Base-by-base conservation (phyloP, 2,888 invertebrate species). In the Ethmia dodecea region DNA sequence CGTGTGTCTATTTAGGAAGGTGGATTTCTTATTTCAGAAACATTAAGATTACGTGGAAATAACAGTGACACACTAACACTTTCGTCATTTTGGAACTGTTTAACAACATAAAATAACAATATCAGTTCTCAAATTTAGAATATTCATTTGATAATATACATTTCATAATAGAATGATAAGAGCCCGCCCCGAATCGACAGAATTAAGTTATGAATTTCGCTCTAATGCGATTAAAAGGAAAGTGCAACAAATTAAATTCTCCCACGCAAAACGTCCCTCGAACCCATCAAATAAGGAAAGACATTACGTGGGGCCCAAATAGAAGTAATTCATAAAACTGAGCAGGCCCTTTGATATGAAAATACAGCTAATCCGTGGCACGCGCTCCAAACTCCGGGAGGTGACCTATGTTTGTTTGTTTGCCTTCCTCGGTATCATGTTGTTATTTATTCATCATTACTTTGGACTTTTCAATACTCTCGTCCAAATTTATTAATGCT, bases 341-440 rank as follows among this genome's bases (percentile, higher is more conserved):
- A 74, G 74, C 71, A 59, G 61, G 59, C 60, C 71, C 73, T 83
- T 83, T 84, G 74, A 84, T 83, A 84, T 84, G 81, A 86, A 84
- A 86, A 84, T 84, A 66, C 64, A 59, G 52, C 60, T 81, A 83
- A 86, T 81, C 84, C 79, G 41, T 38, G 78, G 70, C 83, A 84
- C 84, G 84, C 81, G 83, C 70, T 51, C 60, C 43, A 49, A 60
- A 48, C 72, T 53, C 58, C 71, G 69, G 74, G 72, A 67, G 68
- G 66, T 65, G 63, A 65, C 63, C 68, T 59, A 49, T 58, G 68
- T 71, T 72, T 73, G 63, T 68, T 62, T 67, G 73, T 77, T 75
- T 75, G 69, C 59, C 59, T 63, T 67, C 54, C 63, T 59, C 60
- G 51, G 55, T 59, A 60, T 63, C 68, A 62, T 68, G 64, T 71